Evolutionary conservation across 1,140 invertebrate genomes (phyloP).

Genomic region (Liolophura sinensis): DNA sequence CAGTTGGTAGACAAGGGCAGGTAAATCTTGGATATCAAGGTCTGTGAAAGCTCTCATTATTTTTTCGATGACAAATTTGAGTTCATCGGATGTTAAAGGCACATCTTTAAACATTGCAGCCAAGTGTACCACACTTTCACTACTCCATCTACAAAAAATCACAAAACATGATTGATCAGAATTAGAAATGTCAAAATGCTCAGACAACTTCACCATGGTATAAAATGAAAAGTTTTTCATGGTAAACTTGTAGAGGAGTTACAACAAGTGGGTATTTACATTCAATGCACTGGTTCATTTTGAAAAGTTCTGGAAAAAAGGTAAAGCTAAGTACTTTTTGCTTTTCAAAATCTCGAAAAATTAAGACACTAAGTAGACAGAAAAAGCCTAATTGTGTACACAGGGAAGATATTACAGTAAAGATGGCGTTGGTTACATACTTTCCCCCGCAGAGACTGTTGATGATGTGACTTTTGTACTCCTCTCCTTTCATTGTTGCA

Average conservation of each 20-base stretch:
- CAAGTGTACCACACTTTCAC: slow-evolving; percentile 40
- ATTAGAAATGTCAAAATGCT: background rate
- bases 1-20: slow-evolving; percentile 58
- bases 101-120: slow-evolving; percentile 54
- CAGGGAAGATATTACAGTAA: no score
- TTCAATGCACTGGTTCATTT: no score
- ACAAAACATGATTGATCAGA: slow-evolving; percentile 8
- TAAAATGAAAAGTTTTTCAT: no score
- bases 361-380: no score
- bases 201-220: background rate
- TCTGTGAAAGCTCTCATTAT: slow-evolving; percentile 50
- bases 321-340: no score
- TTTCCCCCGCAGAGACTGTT: slow-evolving; percentile 52
- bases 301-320: no score
- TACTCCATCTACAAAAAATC: slow-evolving; percentile 43
- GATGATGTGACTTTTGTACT: slow-evolving; percentile 50
- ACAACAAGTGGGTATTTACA: no score
- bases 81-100: slow-evolving; percentile 49
- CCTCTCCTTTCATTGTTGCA: slow-evolving; percentile 41
- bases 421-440: slow-evolving; percentile 20
- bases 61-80: slow-evolving; percentile 58
- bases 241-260: no score
- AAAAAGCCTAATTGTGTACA: no score
- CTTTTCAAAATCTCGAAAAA: no score
- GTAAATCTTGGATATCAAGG: slow-evolving; percentile 53